A percentile compares a stretch with the other conserved stretches of the same genome.
phyloP scores from a whole-genome alignment of 92 coral and sea anemone species.

The Pocillopora meandrina region DNA sequence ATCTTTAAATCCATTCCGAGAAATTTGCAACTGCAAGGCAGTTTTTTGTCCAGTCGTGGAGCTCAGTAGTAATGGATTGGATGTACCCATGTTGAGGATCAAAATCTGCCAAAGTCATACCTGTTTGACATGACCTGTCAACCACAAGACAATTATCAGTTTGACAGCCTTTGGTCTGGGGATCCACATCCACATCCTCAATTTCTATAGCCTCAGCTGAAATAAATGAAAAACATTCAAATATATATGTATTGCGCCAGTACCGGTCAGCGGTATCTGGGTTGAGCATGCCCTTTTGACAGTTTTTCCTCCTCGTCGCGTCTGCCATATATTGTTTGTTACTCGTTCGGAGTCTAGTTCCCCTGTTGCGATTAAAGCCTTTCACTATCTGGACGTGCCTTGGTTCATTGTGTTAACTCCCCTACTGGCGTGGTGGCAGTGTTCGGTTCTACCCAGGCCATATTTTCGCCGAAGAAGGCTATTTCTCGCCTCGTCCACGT shows the following conservation, averaged over 20 bases:
- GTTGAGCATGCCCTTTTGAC: too few relatives aligned
- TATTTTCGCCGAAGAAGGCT: background rate
- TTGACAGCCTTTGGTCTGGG: constrained; percentile 1
- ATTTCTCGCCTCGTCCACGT: background rate
- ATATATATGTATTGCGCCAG: too few relatives aligned
- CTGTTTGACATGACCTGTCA: constrained; percentile 14
- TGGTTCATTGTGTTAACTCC: background rate
- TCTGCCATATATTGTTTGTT: too few relatives aligned
- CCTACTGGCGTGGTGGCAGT: constrained; percentile 17
- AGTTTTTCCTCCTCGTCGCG: too few relatives aligned
- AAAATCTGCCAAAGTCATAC: constrained; percentile 12
- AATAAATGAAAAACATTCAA: too few relatives aligned
- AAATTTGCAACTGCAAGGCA: constrained; percentile 18
- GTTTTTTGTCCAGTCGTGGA: constrained; percentile 1
- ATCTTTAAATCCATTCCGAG: constrained; percentile 40
- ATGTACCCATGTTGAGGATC: constrained; percentile 7
- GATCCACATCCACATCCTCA: too few relatives aligned
- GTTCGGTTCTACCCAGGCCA: too few relatives aligned
- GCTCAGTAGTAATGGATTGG: constrained; percentile 33
- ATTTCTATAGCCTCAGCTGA: too few relatives aligned
- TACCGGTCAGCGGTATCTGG: too few relatives aligned
- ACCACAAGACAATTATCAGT: background rate
- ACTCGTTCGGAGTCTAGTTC: too few relatives aligned
- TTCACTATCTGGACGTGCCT: too few relatives aligned
- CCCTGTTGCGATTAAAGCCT: too few relatives aligned